Evolutionary conservation across 2,113 vertebrate species (phyloP).

Genomic region (Gymnorhina tibicen): DNA sequence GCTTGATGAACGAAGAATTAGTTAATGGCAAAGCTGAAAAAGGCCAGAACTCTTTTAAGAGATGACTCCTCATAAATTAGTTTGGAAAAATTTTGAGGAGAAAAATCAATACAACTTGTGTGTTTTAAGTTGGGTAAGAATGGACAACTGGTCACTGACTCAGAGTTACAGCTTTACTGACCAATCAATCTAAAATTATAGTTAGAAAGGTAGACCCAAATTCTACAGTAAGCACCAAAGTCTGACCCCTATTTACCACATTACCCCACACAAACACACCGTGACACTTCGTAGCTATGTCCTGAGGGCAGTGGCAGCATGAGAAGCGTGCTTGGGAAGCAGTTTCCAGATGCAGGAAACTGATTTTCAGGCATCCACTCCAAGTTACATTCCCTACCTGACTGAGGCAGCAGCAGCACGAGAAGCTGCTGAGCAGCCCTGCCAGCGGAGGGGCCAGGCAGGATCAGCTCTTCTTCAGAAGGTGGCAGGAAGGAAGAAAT

Average conservation of each 20-base stretch:
- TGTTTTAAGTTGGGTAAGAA: background rate
- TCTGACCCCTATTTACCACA: rapidly evolving
- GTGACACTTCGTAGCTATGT: rapidly evolving
- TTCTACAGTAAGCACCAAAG: background rate
- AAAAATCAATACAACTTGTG: background rate
- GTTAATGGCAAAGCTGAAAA: background rate
- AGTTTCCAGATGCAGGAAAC: background rate
- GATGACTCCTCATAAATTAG: background rate
- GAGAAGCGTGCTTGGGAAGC: background rate
- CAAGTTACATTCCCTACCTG: background rate
- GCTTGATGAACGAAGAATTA: background rate
- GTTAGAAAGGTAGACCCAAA: background rate
- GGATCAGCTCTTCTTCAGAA: background rate
- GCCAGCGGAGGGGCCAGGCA: background rate
- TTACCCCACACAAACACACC: rapidly evolving
- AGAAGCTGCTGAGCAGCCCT: background rate
- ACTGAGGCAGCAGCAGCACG: rapidly evolving
- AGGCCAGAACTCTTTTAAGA: background rate
- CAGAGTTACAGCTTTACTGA: background rate
- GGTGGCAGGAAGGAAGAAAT: background rate
- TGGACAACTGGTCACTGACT: background rate
- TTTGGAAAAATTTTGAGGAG: background rate
- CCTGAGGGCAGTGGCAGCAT: background rate
- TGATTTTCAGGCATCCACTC: background rate
- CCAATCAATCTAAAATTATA: background rate